Conservation (phyloP, 2,888 invertebrate species). For the Drosophila kokeensis region DNA sequence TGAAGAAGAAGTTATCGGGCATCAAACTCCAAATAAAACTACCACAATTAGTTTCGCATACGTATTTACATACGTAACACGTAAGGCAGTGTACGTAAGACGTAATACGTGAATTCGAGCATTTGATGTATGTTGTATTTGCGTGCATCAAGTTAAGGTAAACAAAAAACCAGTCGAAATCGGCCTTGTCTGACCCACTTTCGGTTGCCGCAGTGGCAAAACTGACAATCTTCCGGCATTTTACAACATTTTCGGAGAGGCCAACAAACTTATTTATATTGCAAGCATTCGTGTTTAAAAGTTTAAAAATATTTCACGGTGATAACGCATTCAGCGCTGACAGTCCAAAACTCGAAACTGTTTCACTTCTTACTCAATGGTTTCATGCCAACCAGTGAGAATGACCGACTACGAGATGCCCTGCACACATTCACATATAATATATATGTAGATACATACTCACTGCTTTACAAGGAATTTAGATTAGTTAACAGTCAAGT, state of each 20-base stretch:
- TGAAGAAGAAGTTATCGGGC: not conserved
- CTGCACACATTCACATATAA: not conserved
- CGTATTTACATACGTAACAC: not conserved
- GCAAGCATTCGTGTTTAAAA: slow-evolving; percentile 48
- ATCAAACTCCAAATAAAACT: not conserved
- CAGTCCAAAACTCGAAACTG: slow-evolving; percentile 37
- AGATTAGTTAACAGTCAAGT: not conserved
- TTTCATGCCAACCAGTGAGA: not conserved
- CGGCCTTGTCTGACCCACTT: slow-evolving; percentile 84
- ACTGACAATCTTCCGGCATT: slow-evolving; percentile 75
- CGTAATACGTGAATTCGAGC: not conserved
- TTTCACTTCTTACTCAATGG: not conserved
- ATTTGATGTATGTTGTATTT: slow-evolving; percentile 13
- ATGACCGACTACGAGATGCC: not conserved
- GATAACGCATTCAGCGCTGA: slow-evolving; percentile 37
- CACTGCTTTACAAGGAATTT: not conserved
- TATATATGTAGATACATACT: not conserved
- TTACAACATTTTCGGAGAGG: slow-evolving; percentile 68
- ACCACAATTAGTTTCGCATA: not conserved
- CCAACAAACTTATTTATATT: slow-evolving; percentile 48
- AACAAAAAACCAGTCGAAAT: slow-evolving; percentile 63
- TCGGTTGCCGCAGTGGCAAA: slow-evolving; percentile 68
- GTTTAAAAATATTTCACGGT: slow-evolving; percentile 46
- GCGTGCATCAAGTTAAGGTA: slow-evolving; percentile 30
- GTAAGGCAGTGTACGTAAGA: not conserved